These are phyloP conservation scores for Syrista parreyssii DNA, from an alignment of 2,888 invertebrate genomes.

Conservation along the genomic window DNA sequence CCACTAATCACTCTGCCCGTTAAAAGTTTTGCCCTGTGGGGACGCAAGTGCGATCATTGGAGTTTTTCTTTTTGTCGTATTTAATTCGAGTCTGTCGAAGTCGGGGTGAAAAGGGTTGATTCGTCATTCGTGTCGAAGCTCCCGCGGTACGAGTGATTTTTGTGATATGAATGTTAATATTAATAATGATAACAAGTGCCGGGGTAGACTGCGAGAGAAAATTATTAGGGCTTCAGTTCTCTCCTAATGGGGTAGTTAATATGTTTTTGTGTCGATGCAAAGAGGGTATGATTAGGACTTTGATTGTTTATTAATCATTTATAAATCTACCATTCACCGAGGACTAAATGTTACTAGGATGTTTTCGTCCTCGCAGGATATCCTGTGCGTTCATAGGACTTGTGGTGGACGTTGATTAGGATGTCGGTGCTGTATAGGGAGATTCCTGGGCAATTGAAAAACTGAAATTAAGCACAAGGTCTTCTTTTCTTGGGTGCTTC, in stretches of 20 bases:
- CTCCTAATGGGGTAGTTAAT: no score
- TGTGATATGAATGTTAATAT: neutral
- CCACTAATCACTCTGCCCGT: no score
- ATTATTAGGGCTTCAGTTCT: neutral
- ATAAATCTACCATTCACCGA: neutral
- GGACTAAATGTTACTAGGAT: neutral
- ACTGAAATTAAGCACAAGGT: neutral
- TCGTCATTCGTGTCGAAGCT: no score
- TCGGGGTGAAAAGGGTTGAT: neutral
- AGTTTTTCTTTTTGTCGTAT: constrained; percentile 7
- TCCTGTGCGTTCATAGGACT: neutral
- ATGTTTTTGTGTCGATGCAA: no score
- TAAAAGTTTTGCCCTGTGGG: neutral
- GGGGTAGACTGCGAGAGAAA: neutral
- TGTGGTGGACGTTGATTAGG: no score
- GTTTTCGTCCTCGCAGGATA: neutral
- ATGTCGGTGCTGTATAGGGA: neutral
- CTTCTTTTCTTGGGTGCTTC: no score
- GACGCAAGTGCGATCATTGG: neutral
- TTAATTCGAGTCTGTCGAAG: neutral
- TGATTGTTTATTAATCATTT: neutral
- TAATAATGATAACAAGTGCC: neutral
- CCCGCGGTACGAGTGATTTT: no score
- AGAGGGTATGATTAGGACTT: no score
- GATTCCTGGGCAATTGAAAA: neutral